Conservation (phyloP, 2,113 vertebrate species). For the Macquaria australasica region DNA sequence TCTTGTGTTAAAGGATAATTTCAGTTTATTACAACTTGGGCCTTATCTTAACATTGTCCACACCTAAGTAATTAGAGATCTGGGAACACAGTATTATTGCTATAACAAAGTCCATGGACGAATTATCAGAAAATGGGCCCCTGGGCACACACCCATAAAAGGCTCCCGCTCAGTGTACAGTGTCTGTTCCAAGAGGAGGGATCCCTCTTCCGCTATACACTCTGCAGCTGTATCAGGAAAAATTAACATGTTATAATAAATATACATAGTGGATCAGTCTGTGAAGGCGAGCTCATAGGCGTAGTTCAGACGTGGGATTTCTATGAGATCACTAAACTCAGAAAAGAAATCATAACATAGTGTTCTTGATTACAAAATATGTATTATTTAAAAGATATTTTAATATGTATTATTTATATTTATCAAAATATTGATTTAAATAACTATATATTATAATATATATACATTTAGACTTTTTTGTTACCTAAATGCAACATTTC, state of each 20-base stretch:
- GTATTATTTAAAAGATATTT: no score
- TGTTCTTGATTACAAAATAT: no score
- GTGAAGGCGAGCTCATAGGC: no score
- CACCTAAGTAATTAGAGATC: neutral
- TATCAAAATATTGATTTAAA: no score
- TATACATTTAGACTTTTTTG: no score
- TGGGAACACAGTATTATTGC: neutral
- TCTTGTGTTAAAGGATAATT: neutral
- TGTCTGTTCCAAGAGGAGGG: neutral
- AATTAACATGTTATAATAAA: neutral
- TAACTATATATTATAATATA: no score
- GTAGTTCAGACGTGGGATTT: no score
- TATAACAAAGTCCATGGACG: neutral
- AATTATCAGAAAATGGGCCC: neutral
- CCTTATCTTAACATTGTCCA: neutral
- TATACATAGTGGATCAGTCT: no score
- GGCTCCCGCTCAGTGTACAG: neutral
- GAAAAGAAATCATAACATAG: no score
- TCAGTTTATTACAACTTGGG: neutral
- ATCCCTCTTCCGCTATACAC: neutral
- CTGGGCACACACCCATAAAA: neutral
- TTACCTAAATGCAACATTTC: no score
- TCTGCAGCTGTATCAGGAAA: neutral
- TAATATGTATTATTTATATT: no score
- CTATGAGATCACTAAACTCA: no score